Evolutionary conservation across 1,140 invertebrate species (phyloP).

Genomic region (Drosophila teissieri): DNA sequence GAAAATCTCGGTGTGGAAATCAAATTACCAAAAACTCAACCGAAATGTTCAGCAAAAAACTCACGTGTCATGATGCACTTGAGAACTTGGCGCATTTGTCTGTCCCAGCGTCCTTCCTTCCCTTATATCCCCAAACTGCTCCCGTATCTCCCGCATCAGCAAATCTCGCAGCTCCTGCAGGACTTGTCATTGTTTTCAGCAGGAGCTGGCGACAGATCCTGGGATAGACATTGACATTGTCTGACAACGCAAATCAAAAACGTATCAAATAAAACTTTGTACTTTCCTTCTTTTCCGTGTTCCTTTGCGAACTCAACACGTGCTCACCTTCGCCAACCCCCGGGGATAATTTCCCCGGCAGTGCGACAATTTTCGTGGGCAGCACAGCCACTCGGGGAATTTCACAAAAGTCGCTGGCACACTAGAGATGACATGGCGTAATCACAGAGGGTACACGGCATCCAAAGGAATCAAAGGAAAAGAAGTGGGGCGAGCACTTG

Average conservation of each 20-base stretch:
- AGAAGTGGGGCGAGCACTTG: neutral
- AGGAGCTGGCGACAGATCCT: slow-evolving; percentile 24
- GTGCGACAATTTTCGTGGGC: slow-evolving; percentile 61
- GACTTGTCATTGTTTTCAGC: slow-evolving; percentile 50
- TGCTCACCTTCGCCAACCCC: slow-evolving; percentile 29
- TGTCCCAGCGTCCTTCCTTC: neutral
- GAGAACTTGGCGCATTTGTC: slow-evolving; percentile 70
- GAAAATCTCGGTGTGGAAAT: slow-evolving; percentile 69
- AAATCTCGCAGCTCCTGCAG: slow-evolving; percentile 48
- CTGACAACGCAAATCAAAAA: slow-evolving; percentile 77
- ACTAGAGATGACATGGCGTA: slow-evolving; percentile 43
- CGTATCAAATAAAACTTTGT: slow-evolving; percentile 80
- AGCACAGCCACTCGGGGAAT: slow-evolving; percentile 56
- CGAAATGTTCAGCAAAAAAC: slow-evolving; percentile 44
- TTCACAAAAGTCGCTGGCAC: slow-evolving; percentile 39
- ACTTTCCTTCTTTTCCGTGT: slow-evolving; percentile 32
- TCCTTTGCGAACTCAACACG: slow-evolving; percentile 72
- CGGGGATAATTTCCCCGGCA: slow-evolving; percentile 36
- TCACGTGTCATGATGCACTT: slow-evolving; percentile 79
- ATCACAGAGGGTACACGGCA: slow-evolving; percentile 20
- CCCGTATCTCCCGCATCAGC: no score
- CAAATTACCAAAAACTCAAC: slow-evolving; percentile 68
- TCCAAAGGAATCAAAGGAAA: slow-evolving; percentile 1
- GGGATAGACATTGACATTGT: slow-evolving; percentile 67
- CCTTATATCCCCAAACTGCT: slow-evolving; percentile 2